Evolutionary conservation across 2,113 vertebrate genomes (phyloP), one percentile per base, ranked within the genome.

Genomic region (Ailuropoda melanoleuca): DNA sequence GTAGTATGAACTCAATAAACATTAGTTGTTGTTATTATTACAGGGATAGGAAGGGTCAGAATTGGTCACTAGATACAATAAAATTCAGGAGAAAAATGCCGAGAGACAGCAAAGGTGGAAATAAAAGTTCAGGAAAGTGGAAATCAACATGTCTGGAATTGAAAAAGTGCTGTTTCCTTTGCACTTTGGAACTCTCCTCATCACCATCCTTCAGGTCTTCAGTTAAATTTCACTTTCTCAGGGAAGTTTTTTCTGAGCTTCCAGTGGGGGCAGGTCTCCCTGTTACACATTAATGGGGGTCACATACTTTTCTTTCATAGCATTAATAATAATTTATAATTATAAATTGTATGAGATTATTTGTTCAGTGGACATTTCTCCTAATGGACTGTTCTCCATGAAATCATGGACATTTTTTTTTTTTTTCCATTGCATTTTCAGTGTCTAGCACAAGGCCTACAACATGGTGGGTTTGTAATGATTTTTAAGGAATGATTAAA

Each of bases 401-500:
- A 87, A 93, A 13, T 80, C 23, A n/a, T 84, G 23, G 34, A 58
- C 4, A 14, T 88, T 74, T 93, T 88, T 23, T 90, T 13, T 87
- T 75, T 8, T 62, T 39, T 75, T 18, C 46, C 46, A n/a, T 90
- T 78, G 2, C 83, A 13, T 50, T 2, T 74, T 3, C 21, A 50
- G 6, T 93, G 21, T 39, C 50, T 58, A 31, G 17, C 26, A 31
- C 29, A 80, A 78, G 39, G 18, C 37, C n/a, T 97, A 11, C 17
- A 39, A 29, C 21, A 19, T 62, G 72, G 43, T 90, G 18, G 3
- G 34, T 70, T 82, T 85, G 21, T 60, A 70, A 31, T 81, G 46
- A 84, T 53, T 82, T 95, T 94, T 94, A 92, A 93, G 23, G 21
- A 91, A 39, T 80, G 55, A 88, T 58, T 95, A 81, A 90, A 56